Evolutionary conservation across 2,888 invertebrate species (phyloP).

Genomic region (Branchellion lobata): DNA sequence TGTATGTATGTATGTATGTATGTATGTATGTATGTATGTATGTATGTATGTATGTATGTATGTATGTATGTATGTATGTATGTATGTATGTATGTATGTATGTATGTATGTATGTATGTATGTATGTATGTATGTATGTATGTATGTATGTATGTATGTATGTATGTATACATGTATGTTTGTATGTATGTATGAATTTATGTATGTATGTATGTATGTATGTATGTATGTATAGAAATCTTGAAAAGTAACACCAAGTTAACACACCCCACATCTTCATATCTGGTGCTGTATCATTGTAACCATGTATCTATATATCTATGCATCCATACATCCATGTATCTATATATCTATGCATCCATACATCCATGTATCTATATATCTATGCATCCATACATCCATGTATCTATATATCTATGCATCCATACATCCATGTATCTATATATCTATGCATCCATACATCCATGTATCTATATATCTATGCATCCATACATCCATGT

Average conservation of each 20-base stretch:
- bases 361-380: not conserved
- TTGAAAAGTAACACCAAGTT: too few relatives aligned
- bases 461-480: not conserved
- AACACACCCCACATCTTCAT: too few relatives aligned
- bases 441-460: not conserved
- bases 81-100: slow-evolving; percentile 41
- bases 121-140: slow-evolving; percentile 35
- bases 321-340: not conserved
- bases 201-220: too few relatives aligned
- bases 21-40: slow-evolving; percentile 44
- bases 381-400: not conserved
- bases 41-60: slow-evolving; percentile 42
- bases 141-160: slow-evolving; percentile 5
- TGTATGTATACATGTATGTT: too few relatives aligned
- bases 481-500: not conserved
- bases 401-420: not conserved
- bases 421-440: not conserved
- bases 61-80: slow-evolving; percentile 44
- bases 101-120: slow-evolving; percentile 42
- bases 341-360: not conserved
- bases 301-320: too few relatives aligned
- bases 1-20: slow-evolving; percentile 45
- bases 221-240: too few relatives aligned
- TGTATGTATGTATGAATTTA: too few relatives aligned
- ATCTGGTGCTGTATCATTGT: too few relatives aligned